A percentile compares a stretch with the other conserved stretches of the same genome.
Conservation (phyloP, 2,113 vertebrate species). For the Trogon melanurus region DNA sequence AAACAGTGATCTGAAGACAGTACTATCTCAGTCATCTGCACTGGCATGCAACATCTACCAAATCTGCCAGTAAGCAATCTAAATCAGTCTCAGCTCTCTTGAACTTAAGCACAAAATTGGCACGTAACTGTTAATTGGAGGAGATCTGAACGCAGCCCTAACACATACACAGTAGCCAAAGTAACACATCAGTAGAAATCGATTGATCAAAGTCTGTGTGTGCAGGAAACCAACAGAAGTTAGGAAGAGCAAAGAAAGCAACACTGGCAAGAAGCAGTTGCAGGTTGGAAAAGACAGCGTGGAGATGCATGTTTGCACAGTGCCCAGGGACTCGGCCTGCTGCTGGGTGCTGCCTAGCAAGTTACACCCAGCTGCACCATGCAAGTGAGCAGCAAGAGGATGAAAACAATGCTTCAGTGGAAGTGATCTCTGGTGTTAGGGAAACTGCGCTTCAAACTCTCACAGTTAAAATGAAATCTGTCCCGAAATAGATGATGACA, state of each 20-base stretch:
- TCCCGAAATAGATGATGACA: background rate
- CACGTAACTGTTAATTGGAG: background rate
- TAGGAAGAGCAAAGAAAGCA: background rate
- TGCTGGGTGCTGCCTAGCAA: background rate
- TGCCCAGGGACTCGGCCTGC: background rate
- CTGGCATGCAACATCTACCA: background rate
- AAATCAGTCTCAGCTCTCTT: background rate
- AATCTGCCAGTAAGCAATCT: background rate
- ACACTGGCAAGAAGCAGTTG: accelerated
- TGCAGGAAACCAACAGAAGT: background rate
- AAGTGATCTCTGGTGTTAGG: background rate
- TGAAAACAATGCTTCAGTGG: background rate
- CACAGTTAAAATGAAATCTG: background rate
- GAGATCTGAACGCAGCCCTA: background rate
- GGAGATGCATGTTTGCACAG: background rate
- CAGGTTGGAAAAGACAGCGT: background rate
- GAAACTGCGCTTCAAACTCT: background rate
- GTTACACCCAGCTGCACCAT: background rate
- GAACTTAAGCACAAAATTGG: background rate
- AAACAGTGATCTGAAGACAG: background rate
- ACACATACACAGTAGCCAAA: background rate
- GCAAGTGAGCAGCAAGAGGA: background rate
- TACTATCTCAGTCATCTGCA: background rate
- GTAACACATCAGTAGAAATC: background rate
- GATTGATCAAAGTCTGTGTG: background rate